These are phyloP conservation scores for Momotus momota DNA, from an alignment of 2,797 vertebrate genomes.

Conservation along the genomic window DNA sequence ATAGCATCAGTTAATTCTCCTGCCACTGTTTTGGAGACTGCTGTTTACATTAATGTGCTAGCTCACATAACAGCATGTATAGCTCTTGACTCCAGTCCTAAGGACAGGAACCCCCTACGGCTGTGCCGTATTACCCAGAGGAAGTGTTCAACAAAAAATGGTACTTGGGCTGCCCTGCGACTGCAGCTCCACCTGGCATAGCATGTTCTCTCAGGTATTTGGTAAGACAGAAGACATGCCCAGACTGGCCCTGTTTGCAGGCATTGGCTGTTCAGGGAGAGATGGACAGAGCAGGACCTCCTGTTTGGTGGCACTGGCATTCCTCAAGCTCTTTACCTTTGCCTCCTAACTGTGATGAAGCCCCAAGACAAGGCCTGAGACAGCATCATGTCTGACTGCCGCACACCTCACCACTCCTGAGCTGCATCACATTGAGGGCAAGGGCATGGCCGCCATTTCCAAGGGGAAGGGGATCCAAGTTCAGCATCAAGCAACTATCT, in stretches of 20 bases:
- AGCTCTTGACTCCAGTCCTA: conserved; percentile 45
- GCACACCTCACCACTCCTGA: fast-evolving
- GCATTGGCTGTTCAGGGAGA: background rate
- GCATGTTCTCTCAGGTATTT: background rate
- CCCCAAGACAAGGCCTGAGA: background rate
- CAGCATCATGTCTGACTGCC: background rate
- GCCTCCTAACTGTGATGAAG: background rate
- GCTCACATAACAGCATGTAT: conserved; percentile 54
- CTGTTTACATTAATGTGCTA: conserved; percentile 65
- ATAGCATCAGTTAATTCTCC: conserved; percentile 70
- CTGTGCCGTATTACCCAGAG: fast-evolving
- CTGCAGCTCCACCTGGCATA: background rate
- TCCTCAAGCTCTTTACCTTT: background rate
- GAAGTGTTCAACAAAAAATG: background rate
- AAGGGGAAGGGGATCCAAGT: background rate
- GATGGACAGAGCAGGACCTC: background rate
- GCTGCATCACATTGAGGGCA: background rate
- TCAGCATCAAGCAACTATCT: background rate
- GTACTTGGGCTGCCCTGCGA: background rate
- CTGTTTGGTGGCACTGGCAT: background rate
- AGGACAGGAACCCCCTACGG: background rate
- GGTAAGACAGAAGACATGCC: background rate
- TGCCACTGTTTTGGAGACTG: conserved; percentile 74
- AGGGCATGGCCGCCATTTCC: background rate
- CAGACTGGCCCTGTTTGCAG: background rate